Conservation (phyloP, 1,140 invertebrate genomes). For the Ceratitis capitata region DNA sequence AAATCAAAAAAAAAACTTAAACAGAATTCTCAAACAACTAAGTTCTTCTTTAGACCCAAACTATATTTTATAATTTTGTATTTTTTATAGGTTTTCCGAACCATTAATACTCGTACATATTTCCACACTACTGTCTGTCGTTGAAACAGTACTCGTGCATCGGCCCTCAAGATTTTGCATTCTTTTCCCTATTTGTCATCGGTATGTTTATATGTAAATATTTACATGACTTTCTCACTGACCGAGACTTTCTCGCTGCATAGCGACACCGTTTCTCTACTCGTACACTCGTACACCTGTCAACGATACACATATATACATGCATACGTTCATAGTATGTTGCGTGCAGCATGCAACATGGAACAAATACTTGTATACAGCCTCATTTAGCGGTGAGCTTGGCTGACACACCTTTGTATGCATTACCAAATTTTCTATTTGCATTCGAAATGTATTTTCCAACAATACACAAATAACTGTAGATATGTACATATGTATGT, state of each 20-base stretch:
- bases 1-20: too few relatives aligned
- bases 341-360: not conserved
- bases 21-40: too few relatives aligned
- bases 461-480: not conserved
- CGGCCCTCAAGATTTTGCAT: not conserved
- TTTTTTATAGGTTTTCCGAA: too few relatives aligned
- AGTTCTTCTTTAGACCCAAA: too few relatives aligned
- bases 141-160: not conserved
- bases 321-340: not conserved
- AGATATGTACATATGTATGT: not conserved
- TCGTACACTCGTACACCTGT: not conserved
- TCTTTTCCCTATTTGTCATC: not conserved
- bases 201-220: not conserved
- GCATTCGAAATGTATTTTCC: not conserved
- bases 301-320: too few relatives aligned
- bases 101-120: too few relatives aligned
- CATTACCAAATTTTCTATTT: slow-evolving; percentile 29
- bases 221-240: not conserved
- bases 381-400: not conserved
- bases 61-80: too few relatives aligned
- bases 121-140: too few relatives aligned
- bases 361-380: not conserved
- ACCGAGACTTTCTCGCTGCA: not conserved
- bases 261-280: not conserved
- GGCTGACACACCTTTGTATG: not conserved